These are phyloP conservation scores for Emydoidea blandingii DNA, from an alignment of 2,797 vertebrate genomes.

Conservation along the genomic window DNA sequence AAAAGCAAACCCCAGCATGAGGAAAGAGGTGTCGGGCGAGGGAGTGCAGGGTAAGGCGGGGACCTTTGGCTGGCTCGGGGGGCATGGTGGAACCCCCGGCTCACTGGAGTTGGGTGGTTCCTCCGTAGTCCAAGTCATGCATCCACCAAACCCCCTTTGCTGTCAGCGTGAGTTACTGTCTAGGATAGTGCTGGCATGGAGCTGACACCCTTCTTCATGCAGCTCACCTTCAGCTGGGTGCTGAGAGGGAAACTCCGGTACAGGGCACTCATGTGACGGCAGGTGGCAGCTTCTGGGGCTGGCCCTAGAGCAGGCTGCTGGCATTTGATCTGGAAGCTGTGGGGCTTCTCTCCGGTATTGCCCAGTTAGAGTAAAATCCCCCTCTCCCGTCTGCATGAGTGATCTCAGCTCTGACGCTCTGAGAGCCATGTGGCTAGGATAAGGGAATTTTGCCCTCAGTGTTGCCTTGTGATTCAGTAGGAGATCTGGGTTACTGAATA, in stretches of 20 bases:
- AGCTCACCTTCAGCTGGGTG: background rate
- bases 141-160: background rate
- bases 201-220: background rate
- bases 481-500: background rate
- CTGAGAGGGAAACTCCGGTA: background rate
- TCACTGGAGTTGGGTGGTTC: background rate
- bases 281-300: background rate
- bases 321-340: background rate
- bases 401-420: background rate
- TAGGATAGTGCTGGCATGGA: background rate
- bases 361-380: background rate
- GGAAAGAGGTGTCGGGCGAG: conserved; percentile 66
- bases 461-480: background rate
- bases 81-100: background rate
- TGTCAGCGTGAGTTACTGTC: background rate
- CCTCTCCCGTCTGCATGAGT: background rate
- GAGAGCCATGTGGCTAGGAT: background rate
- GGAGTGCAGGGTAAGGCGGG: conserved; percentile 83
- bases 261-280: background rate
- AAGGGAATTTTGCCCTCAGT: background rate
- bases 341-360: background rate
- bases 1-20: conserved; percentile 70
- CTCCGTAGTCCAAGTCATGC: background rate
- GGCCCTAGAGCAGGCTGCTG: background rate
- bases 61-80: fast-evolving